Evolutionary conservation across 2,113 vertebrate species (phyloP).

Genomic region (Pelmatolapia mariae): DNA sequence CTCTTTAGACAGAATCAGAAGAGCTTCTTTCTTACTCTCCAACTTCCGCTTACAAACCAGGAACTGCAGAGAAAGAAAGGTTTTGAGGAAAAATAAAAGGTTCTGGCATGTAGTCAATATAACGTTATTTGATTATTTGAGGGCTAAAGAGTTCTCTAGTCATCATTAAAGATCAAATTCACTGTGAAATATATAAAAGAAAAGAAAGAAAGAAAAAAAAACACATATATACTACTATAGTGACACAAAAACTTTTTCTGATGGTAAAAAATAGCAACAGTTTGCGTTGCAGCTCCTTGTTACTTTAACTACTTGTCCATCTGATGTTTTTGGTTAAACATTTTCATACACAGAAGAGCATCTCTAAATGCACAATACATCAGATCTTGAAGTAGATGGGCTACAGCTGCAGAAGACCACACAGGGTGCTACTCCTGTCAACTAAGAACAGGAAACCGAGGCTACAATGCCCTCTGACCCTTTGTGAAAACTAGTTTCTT

Average conservation of each 20-base stretch:
- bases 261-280: not conserved
- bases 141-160: not conserved
- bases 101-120: not conserved
- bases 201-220: not conserved
- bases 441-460: not conserved
- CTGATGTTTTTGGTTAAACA: not conserved
- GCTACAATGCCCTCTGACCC: not conserved
- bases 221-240: not conserved
- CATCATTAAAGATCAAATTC: not conserved
- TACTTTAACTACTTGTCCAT: not conserved
- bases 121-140: not conserved
- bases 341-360: not conserved
- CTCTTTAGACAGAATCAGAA: constrained; percentile 95
- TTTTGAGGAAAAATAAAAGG: not conserved
- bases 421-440: not conserved
- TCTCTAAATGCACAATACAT: not conserved
- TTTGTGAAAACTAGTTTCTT: not conserved
- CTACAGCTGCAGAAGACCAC: not conserved
- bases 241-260: not conserved
- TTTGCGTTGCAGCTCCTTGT: not conserved
- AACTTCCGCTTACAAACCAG: constrained; percentile 92
- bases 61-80: constrained; percentile 66
- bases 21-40: constrained; percentile 94
- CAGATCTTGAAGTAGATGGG: not conserved
- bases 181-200: not conserved